Conservation (phyloP, 2,113 vertebrate species). For the Actenoides lindsayi region DNA sequence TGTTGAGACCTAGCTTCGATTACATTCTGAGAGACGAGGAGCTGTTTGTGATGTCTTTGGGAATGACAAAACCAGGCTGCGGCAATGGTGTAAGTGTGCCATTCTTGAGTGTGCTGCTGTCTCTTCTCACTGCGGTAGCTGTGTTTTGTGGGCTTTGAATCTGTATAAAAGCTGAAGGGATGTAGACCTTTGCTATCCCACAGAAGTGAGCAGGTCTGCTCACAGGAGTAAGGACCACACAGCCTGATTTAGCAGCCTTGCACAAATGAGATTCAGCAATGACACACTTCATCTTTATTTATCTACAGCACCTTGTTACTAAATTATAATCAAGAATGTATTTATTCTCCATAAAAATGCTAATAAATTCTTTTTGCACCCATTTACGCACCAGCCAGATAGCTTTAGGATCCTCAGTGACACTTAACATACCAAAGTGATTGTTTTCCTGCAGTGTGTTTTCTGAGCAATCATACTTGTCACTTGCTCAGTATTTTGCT, state of each 20-base stretch:
- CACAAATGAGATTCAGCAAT: not conserved
- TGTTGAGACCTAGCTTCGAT: not conserved
- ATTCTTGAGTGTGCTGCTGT: not conserved
- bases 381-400: not conserved
- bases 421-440: not conserved
- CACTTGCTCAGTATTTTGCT: not conserved
- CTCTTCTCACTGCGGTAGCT: not conserved
- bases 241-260: not conserved
- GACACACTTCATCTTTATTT: not conserved
- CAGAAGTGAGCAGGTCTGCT: not conserved
- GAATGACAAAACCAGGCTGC: not conserved
- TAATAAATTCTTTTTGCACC: conserved; percentile 1
- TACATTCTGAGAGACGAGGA: conserved; percentile 15
- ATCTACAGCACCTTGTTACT: not conserved
- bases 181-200: not conserved
- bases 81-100: not conserved
- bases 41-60: not conserved
- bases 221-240: not conserved
- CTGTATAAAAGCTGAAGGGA: not conserved
- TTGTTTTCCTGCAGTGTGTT: not conserved
- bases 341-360: not conserved
- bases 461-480: not conserved
- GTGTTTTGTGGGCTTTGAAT: not conserved
- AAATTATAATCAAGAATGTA: not conserved
- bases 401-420: not conserved